phyloP scores from a whole-genome alignment of 2,888 invertebrate species.

The Sesia apiformis region DNA sequence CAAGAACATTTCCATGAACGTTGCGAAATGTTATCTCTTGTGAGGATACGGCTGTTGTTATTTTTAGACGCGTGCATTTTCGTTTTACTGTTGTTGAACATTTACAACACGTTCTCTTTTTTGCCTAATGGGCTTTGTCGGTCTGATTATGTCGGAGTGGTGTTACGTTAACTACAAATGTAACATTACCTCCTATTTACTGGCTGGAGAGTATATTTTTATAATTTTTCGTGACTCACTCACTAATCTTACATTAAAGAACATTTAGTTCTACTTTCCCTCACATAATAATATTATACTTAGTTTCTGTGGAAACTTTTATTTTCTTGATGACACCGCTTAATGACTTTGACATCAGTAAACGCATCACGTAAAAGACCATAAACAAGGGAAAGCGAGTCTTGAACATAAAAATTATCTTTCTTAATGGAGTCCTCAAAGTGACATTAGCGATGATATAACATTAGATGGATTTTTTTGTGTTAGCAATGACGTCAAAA shows the following conservation, averaged over 20 bases:
- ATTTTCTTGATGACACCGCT: not conserved
- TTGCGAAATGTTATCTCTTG: constrained; percentile 60
- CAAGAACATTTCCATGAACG: constrained; percentile 44
- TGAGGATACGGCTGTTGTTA: constrained; percentile 16
- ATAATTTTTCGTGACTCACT: too few relatives aligned
- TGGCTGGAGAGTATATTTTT: too few relatives aligned
- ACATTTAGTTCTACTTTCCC: too few relatives aligned
- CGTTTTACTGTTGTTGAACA: not conserved
- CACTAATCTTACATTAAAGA: too few relatives aligned
- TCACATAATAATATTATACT: too few relatives aligned
- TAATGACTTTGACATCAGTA: constrained; percentile 3
- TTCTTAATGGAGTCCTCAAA: constrained; percentile 4
- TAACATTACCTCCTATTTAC: too few relatives aligned
- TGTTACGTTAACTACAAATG: too few relatives aligned
- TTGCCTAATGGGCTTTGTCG: too few relatives aligned
- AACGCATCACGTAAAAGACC: constrained; percentile 10
- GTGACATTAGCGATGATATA: constrained; percentile 1
- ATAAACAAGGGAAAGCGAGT: constrained; percentile 9
- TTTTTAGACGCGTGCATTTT: constrained; percentile 9
- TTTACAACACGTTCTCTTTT: too few relatives aligned
- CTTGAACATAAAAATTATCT: constrained; percentile 2
- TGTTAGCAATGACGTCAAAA: not conserved
- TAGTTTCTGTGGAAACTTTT: not conserved
- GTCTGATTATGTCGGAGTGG: too few relatives aligned
- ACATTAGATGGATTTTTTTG: not conserved